Conservation (phyloP, 2,113 vertebrate species). For the Steatornis caripensis region DNA sequence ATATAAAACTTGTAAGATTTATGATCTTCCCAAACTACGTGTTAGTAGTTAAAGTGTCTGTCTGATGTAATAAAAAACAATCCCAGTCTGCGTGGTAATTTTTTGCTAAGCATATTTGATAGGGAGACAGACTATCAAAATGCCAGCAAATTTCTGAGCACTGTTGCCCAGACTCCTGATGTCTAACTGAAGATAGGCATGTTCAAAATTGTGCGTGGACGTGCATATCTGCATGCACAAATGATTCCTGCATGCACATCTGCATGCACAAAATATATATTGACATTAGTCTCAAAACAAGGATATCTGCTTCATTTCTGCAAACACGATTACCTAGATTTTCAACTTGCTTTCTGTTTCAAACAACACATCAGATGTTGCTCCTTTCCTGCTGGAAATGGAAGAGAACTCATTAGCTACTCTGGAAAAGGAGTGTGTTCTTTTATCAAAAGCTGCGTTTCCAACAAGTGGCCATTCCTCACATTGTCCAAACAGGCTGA, state of each 20-base stretch:
- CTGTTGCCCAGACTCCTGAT: neutral
- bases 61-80: neutral
- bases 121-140: neutral
- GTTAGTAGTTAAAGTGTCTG: neutral
- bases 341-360: neutral
- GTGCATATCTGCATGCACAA: neutral
- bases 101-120: neutral
- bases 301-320: neutral
- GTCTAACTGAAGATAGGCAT: neutral
- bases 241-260: neutral
- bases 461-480: neutral
- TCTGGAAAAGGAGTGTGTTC: neutral
- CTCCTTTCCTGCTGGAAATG: neutral
- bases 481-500: neutral
- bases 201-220: neutral
- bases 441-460: neutral
- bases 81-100: neutral
- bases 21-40: neutral
- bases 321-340: fast-evolving
- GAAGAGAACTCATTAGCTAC: neutral
- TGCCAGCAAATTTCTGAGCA: neutral
- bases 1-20: neutral
- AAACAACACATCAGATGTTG: neutral
- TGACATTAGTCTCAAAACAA: neutral
- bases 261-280: neutral